phyloP scores from a whole-genome alignment of 2,113 vertebrate genomes.

The Triplophysa siluroides region DNA sequence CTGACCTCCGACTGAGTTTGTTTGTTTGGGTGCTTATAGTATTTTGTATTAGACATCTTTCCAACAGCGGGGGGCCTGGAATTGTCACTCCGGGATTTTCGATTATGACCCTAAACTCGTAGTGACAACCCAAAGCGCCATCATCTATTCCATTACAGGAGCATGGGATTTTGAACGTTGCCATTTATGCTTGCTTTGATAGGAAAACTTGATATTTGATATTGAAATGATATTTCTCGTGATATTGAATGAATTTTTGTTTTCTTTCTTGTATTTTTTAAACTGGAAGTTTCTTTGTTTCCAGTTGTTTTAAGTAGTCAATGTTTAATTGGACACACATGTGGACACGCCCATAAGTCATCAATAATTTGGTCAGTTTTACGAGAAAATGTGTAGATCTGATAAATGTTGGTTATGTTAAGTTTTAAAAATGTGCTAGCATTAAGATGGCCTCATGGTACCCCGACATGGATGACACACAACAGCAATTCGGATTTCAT shows the following conservation, averaged over 20 bases:
- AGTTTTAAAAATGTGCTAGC: neutral
- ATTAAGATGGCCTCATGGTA: neutral
- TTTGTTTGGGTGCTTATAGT: conserved; percentile 52
- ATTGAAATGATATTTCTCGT: neutral
- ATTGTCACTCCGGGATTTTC: conserved; percentile 39
- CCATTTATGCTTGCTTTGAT: neutral
- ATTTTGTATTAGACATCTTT: conserved; percentile 35
- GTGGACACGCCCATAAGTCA: neutral
- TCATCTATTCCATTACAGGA: conserved; percentile 8
- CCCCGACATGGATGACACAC: neutral
- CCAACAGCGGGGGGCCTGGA: conserved; percentile 28
- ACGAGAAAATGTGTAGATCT: neutral
- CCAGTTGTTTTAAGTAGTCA: no score
- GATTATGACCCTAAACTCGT: conserved; percentile 28
- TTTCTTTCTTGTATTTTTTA: neutral
- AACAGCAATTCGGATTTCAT: neutral
- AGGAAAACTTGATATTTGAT: neutral
- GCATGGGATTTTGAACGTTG: neutral
- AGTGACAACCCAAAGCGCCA: neutral
- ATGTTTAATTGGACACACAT: neutral
- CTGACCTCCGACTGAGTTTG: conserved; percentile 51
- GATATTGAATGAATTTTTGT: neutral
- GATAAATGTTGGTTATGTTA: no score
- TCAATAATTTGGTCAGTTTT: neutral
- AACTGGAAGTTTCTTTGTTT: neutral